Evolutionary conservation across 2,888 invertebrate species (phyloP), one percentile per base, ranked within the genome.

Genomic region (Zhuqinia jingwanae): DNA sequence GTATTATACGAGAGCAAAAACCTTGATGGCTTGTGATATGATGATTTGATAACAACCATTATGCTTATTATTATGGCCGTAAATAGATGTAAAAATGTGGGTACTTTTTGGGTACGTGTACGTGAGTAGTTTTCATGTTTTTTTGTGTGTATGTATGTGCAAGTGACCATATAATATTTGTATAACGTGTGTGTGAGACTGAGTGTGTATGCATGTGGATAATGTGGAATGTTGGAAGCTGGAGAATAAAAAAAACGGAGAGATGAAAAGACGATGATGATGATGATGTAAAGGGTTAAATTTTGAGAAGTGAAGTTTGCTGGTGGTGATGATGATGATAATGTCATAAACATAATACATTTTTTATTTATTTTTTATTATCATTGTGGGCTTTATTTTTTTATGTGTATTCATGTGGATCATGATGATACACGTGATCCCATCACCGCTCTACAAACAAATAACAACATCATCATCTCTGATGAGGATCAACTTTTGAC

Each of bases 351-450:
- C 11, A 20, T 56, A 20, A 56, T 6, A 56, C 25, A 58, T 58
- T 25, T 17, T 20, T 25, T 58, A 20, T 58, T 58, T 25, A 58
- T 58, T 20, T 25, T 25, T 58, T 53, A 17, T 17, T 6, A 60
- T 60, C 6, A 15, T 68, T 68, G 8, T 36, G 8, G 5, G 36
- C 36, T 22, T 45, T 68, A 17, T 45, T 13, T 36, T 42, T n/a
- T 45, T 70, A 70, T 63, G 25, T 68, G 42, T 36, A 15, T 47
- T 27, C 68, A 22, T 20, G 17, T 1, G 20, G 42, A 45, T 68
- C 15, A 68, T 45, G 42, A 50, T 70, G 50, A 22, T 50, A 25
- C 15, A 70, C 70, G 70, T 70, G 70, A 47, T 70, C 27, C 50
- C 50, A 70, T 70, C 70, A 60, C n/a, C 45, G 25, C 25, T 3